Conservation (phyloP, 2,113 vertebrate genomes). For the Scomber colias region DNA sequence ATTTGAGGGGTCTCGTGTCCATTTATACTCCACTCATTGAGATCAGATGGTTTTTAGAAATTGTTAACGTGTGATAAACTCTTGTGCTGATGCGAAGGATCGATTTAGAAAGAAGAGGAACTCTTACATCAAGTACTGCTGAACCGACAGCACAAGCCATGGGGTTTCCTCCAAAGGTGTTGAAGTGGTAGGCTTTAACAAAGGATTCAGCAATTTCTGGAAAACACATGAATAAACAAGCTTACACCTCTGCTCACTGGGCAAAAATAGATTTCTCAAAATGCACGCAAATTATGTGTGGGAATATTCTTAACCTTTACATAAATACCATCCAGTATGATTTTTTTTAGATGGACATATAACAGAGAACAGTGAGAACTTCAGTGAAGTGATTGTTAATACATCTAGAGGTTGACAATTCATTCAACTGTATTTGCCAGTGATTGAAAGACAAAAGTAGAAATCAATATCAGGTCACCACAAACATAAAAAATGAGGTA, state of each 20-base stretch:
- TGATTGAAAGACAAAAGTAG: too few species aligned
- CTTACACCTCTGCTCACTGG: neutral
- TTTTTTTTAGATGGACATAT: neutral
- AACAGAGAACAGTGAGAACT: neutral
- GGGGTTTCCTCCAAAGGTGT: conserved; percentile 93
- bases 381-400: neutral
- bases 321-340: neutral
- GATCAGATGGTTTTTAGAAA: too few species aligned
- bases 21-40: too few species aligned
- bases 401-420: neutral
- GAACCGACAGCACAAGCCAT: conserved; percentile 89
- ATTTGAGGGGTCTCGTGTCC: too few species aligned
- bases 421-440: too few species aligned
- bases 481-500: neutral
- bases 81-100: neutral
- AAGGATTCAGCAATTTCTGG: conserved; percentile 91
- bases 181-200: conserved; percentile 86
- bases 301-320: neutral
- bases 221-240: conserved; percentile 26
- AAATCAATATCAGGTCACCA: neutral
- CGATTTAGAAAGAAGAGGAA: neutral
- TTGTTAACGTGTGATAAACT: neutral
- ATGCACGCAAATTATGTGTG: too few species aligned
- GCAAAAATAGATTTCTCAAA: neutral
- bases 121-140: conserved; percentile 91